These are phyloP conservation scores for Melozone crissalis DNA, from an alignment of 2,113 vertebrate genomes.

Conservation along the genomic window DNA sequence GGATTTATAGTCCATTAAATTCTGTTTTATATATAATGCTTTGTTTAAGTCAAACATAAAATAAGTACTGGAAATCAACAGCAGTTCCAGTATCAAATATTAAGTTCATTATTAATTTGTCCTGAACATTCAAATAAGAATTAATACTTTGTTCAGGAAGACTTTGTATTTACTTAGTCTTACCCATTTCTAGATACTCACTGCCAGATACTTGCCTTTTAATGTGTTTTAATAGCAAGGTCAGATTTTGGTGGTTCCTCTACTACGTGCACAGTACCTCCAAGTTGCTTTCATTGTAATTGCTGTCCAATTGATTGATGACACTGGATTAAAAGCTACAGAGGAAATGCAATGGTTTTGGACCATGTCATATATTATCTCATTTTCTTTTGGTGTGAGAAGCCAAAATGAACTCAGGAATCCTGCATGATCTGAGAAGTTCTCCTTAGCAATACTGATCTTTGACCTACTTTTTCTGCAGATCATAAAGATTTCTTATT, in stretches of 20 bases:
- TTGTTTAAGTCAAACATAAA: background rate
- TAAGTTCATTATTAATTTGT: background rate
- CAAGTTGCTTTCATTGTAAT: conserved; percentile 3
- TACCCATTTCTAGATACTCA: background rate
- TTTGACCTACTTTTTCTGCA: background rate
- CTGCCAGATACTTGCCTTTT: background rate
- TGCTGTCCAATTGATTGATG: conserved; percentile 21
- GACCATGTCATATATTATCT: background rate
- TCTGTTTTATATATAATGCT: background rate
- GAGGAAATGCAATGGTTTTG: background rate
- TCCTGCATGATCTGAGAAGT: background rate
- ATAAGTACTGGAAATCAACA: background rate
- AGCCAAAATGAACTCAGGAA: background rate
- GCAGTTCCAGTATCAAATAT: background rate
- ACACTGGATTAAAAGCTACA: conserved; percentile 18
- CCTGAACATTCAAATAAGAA: background rate
- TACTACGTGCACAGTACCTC: background rate
- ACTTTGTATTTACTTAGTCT: background rate
- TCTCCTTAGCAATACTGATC: background rate
- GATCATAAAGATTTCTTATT: background rate
- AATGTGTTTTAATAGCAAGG: background rate
- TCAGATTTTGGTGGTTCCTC: background rate
- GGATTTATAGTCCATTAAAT: background rate
- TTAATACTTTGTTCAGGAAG: background rate
- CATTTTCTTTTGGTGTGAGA: background rate